A percentile compares a stretch with the other conserved stretches of the same genome.
phyloP scores from a whole-genome alignment of 2,888 invertebrate genomes.

The Meteorus cinctellus region DNA sequence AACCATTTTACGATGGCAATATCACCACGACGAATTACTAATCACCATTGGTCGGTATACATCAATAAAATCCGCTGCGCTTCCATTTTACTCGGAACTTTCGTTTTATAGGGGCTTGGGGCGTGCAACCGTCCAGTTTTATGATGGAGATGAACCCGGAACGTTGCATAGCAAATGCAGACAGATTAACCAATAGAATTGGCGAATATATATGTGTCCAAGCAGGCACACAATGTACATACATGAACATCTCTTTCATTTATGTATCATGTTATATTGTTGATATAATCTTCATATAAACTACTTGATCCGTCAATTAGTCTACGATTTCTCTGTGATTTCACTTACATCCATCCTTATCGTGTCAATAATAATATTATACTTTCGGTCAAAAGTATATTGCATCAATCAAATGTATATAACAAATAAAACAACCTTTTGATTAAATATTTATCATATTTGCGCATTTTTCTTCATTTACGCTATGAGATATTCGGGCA shows the following conservation, averaged over 20 bases:
- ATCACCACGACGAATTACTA: slow-evolving; percentile 54
- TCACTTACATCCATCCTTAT: background rate
- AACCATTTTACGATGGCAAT: slow-evolving; percentile 49
- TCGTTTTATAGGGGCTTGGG: slow-evolving; percentile 48
- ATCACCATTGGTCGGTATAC: slow-evolving; percentile 50
- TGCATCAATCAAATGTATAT: background rate
- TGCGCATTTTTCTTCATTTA: background rate
- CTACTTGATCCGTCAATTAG: slow-evolving; percentile 50
- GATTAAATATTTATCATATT: slow-evolving; percentile 46
- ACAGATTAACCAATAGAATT: slow-evolving; percentile 43
- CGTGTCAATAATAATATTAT: background rate
- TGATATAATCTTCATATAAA: slow-evolving; percentile 15
- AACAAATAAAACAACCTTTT: slow-evolving; percentile 18
- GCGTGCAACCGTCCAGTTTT: slow-evolving; percentile 44
- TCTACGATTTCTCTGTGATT: slow-evolving; percentile 40
- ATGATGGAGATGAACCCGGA: slow-evolving; percentile 54
- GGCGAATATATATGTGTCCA: slow-evolving; percentile 1
- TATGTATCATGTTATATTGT: background rate
- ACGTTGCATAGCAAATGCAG: slow-evolving; percentile 40
- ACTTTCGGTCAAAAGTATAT: background rate
- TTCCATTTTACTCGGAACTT: slow-evolving; percentile 49
- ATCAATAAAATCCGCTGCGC: slow-evolving; percentile 52
- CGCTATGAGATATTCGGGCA: slow-evolving; percentile 40
- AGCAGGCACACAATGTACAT: background rate
- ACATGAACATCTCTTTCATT: background rate